Evolutionary conservation across 2,113 vertebrate genomes (phyloP), one percentile per base, ranked within the genome.

Genomic region (Lepisosteus osseus): DNA sequence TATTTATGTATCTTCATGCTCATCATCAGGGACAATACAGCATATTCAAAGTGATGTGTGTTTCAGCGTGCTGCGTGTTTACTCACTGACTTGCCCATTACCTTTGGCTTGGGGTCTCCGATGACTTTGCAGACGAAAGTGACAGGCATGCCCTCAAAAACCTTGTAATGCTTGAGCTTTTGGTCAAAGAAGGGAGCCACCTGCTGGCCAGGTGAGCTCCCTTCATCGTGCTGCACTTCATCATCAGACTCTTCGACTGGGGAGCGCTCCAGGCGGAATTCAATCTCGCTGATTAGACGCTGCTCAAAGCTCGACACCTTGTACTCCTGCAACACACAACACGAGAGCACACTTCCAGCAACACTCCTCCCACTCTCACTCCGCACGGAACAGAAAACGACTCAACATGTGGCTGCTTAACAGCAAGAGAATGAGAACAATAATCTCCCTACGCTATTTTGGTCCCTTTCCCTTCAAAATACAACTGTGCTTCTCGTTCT

Each of bases 261-360:
- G 40, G 96, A 97, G 45, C 97, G 92, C 81, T 99, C 97, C 78
- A 99, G 87, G 1, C 97, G 90, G 80, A 96, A 99, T 79, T 99
- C 97, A 0, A 99, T 99, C 82, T 99, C 97, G 68, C 95, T 97
- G 85, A 99, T 99, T 77, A 99, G 83, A 6, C 97, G 94, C 89
- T 99, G 97, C 80, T 98, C 97, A 62, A 98, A 99, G 86, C 96
- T 99, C 78, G 97, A 99, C 51, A 99, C 97, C 79, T 96, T 99
- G 85, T 99, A 99, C 67, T 99, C 97, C 97, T 99, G 68, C 42
- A 69, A 7, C 44, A 73, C 67, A 77, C 7, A 67, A 4, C 17
- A 40, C 8, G 41, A 15, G 13, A 59, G 11, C 11, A 4, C 47
- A 51, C 47, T 2, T 59, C 29, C 13, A 59, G 57, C n/a, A 8